Evolutionary conservation across 2,797 vertebrate genomes (phyloP).

Genomic region (Manis javanica): DNA sequence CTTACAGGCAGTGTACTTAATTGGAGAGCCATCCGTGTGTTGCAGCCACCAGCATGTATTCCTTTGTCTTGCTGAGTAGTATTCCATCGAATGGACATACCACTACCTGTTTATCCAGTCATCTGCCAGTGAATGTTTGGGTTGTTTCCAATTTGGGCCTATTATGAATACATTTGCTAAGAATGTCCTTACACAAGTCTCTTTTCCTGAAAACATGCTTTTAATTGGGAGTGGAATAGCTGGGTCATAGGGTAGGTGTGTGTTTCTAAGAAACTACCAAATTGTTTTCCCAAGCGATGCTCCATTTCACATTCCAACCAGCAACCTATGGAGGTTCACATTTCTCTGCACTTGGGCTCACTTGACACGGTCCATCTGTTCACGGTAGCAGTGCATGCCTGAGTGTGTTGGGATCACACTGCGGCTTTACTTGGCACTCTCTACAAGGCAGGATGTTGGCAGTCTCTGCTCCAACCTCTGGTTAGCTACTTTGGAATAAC

Average conservation of each 20-base stretch:
- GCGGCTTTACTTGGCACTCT: not conserved
- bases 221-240: not conserved
- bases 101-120: not conserved
- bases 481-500: not conserved
- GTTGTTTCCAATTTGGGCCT: not conserved
- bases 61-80: too few relatives aligned
- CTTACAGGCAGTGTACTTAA: too few relatives aligned
- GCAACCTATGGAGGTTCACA: rapidly evolving
- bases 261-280: not conserved
- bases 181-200: not conserved
- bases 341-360: rapidly evolving
- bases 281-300: not conserved
- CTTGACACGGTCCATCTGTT: not conserved
- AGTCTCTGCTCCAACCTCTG: too few relatives aligned
- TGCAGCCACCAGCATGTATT: too few relatives aligned
- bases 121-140: too few relatives aligned
- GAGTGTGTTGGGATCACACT: rapidly evolving
- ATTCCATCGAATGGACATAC: not conserved
- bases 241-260: not conserved
- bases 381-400: rapidly evolving
- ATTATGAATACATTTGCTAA: not conserved
- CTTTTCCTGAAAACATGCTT: not conserved
- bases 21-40: not conserved
- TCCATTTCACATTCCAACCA: too few relatives aligned
- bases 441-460: too few relatives aligned